Base-by-base conservation (phyloP, 2,888 invertebrate genomes). In the Aphidius colemani region DNA sequence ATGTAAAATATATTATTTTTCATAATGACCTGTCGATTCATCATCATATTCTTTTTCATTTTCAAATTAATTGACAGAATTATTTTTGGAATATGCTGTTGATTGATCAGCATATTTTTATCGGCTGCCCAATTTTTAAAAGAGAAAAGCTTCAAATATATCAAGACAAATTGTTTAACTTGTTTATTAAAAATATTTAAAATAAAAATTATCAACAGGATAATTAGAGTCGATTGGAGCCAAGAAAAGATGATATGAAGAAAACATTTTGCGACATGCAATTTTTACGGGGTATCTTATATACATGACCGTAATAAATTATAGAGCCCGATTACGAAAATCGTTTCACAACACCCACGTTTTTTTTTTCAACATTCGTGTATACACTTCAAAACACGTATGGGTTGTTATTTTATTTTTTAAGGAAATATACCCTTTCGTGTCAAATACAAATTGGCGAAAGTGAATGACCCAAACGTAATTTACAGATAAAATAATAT, bases 261-360 rank as follows among this genome's bases (percentile, higher is more conserved):
- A 63, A 58, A 57, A 0, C 2, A 13, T 57, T 45, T 10, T n/a
- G 59, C 63, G 66, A 66, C 67, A 63, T 66, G 67, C 69, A 71
- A 74, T 74, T 71, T 70, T 70, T 67, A 69, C 65, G 65, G 70
- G 65, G 69, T 64, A 71, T 74, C 73, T 74, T 69, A 67, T 67
- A 44, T 67, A 44, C 66, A 30, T 30, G 69, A 68, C 68, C 69
- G 68, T 70, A 70, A 71, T 74, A 74, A 74, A 74, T 74, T 72
- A 71, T 64, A 59, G 4, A 30, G 68, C 68, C 70, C 74, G 73
- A 75, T 74, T 73, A 74, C 73, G 72, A 71, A 70, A 70, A 75
- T 74, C 71, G 72, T 74, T 71, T 73, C 67, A 71, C 70, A 75
- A 74, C 72, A 70, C 72, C 72, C 73, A 73, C 73, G 65, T 65